Evolutionary conservation across 2,888 invertebrate genomes (phyloP), one percentile per base, ranked within the genome.

Genomic region (Dascillus cervinus): DNA sequence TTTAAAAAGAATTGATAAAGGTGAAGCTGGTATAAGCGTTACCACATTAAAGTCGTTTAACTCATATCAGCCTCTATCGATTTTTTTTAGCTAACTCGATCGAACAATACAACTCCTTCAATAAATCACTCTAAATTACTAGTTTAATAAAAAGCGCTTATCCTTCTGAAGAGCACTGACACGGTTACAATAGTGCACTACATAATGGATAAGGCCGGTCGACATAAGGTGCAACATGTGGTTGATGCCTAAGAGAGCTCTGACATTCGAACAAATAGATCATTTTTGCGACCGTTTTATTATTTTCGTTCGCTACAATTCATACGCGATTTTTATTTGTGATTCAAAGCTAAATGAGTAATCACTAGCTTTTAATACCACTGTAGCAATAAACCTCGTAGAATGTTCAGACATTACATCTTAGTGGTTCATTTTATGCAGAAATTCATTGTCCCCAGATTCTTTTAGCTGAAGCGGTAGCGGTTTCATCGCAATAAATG

Each of bases 101-200:
- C 22, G n/a, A 30, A 35, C 26, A 32, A 35, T 32, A 27, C 30
- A 27, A 26, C 30, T n/a, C 39, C 31, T 40, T 47, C 49, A 40
- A 53, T 52, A 53, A 52, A 52, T 52, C 48, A 50, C 46, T 46
- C 41, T 45, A 51, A 53, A 53, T 50, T 51, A 40, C 49, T 40
- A 39, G 51, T 50, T 45, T 45, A 50, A 48, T 48, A 50, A 49
- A 44, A 47, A 49, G 50, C 50, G 41, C 47, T 52, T 50, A 50
- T 47, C 37, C 41, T 35, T 30, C 40, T 46, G 43, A 46, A 44
- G 37, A 34, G 36, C 32, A 33, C 41, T 46, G 43, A 46, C 45
- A 37, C 35, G 36, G 33, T 34, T 39, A 51, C 48, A 51, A 50
- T 49, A 32, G 47, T 14, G 25, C 36, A 24, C 26, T 34, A 36